phyloP scores from a whole-genome alignment of 37 sponge, comb jelly and placozoan genomes.

The Diacarnus erythraeanus region DNA sequence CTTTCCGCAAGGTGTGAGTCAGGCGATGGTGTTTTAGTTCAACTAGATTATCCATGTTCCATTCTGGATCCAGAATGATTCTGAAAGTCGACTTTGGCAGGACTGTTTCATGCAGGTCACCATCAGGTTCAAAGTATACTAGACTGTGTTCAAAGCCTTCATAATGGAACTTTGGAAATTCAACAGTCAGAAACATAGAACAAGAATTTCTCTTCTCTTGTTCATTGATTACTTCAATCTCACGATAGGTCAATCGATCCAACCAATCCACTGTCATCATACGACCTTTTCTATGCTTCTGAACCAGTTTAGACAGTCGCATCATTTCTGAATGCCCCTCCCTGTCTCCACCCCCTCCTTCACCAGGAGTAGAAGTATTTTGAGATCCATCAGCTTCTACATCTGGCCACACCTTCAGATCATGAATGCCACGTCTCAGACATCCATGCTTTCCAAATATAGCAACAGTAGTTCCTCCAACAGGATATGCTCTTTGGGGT shows the following conservation, averaged over 20 bases:
- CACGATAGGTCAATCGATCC: conserved; percentile 90
- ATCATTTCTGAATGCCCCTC: conserved; percentile 61
- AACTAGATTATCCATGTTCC: conserved; percentile 89
- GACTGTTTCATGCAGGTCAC: conserved; percentile 33
- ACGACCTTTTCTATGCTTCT: conserved; percentile 85
- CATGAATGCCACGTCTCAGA: conserved; percentile 75
- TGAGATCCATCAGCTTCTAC: conserved; percentile 61
- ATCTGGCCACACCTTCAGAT: conserved; percentile 83
- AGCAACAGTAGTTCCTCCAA: conserved; percentile 83
- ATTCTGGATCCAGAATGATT: conserved; percentile 70
- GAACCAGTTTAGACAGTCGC: conserved; percentile 73
- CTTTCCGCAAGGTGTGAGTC: conserved; percentile 78
- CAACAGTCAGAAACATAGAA: conserved; percentile 76
- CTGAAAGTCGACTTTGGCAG: conserved; percentile 47
- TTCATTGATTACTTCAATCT: conserved; percentile 94
- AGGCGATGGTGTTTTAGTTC: conserved; percentile 92
- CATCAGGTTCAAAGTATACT: conserved; percentile 77
- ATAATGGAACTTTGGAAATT: conserved; percentile 84
- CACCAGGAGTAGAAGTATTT: conserved; percentile 57
- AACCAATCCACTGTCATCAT: conserved; percentile 96
- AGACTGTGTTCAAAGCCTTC: conserved; percentile 71
- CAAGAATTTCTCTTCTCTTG: conserved; percentile 79
- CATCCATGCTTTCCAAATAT: conserved; percentile 82
- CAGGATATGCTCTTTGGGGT: conserved; percentile 46
- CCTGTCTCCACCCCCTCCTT: conserved; percentile 39